phyloP scores from a whole-genome alignment of 2,888 invertebrate species.

The Resseliella maxima region DNA sequence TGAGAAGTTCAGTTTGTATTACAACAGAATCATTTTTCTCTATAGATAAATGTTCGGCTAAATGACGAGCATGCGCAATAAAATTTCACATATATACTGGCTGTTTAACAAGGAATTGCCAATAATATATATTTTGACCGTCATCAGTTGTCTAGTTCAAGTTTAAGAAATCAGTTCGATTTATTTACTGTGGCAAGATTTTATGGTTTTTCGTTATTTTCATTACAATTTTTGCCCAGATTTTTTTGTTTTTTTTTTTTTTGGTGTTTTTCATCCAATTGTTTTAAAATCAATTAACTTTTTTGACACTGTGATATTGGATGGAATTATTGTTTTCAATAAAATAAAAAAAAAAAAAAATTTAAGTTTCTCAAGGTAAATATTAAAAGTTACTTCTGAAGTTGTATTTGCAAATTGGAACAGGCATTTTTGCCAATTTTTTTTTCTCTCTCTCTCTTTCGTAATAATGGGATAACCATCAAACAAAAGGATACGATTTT shows the following conservation, averaged over 20 bases:
- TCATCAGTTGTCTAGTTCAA: slow-evolving; percentile 42
- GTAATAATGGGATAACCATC: too few relatives aligned
- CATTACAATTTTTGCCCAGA: background rate
- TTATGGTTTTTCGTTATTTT: background rate
- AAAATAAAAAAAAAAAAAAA: too few relatives aligned
- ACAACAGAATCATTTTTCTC: background rate
- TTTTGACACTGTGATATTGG: too few relatives aligned
- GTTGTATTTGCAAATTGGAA: too few relatives aligned
- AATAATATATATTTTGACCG: slow-evolving; percentile 14
- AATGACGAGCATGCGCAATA: slow-evolving; percentile 40
- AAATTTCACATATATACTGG: background rate
- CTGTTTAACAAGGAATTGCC: background rate
- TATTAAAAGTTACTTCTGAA: too few relatives aligned
- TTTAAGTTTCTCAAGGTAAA: too few relatives aligned
- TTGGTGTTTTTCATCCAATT: background rate
- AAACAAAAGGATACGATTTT: too few relatives aligned
- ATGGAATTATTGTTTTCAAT: too few relatives aligned
- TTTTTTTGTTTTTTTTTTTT: background rate
- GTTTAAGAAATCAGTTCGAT: slow-evolving; percentile 38
- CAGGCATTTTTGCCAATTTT: too few relatives aligned
- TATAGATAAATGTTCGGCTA: slow-evolving; percentile 10
- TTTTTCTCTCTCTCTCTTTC: too few relatives aligned
- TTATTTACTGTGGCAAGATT: background rate
- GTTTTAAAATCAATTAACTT: too few relatives aligned
- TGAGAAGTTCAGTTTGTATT: background rate